Evolutionary conservation across 2,797 vertebrate species (phyloP).

Genomic region (Adrianichthys oophorus): DNA sequence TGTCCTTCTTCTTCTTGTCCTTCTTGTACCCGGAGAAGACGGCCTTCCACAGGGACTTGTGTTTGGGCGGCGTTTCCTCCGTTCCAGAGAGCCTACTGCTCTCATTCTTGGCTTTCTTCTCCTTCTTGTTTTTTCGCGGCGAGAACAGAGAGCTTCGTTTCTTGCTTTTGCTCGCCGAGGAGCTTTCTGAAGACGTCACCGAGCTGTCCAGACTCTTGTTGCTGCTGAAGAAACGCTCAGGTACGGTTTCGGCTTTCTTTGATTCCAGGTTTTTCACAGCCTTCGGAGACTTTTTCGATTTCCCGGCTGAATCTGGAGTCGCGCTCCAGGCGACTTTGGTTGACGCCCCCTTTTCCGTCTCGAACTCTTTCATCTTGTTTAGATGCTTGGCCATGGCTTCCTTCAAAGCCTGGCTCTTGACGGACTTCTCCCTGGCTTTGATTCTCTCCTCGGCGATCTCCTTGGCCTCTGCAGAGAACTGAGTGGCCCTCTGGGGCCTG

Average conservation of each 20-base stretch:
- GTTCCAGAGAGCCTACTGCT: constrained; percentile 72
- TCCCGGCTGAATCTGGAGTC: constrained; percentile 48
- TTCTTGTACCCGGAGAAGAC: constrained; percentile 98
- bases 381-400: constrained; percentile 95
- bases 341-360: constrained; percentile 65
- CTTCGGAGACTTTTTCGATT: constrained; percentile 77
- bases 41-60: constrained; percentile 93
- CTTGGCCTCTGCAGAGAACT: constrained; percentile 89
- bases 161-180: constrained; percentile 87
- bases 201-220: constrained; percentile 88
- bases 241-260: constrained; percentile 71
- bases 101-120: constrained; percentile 92
- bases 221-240: constrained; percentile 82
- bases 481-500: constrained; percentile 73
- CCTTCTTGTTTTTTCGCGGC: constrained; percentile 94
- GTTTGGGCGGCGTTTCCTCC: constrained; percentile 87
- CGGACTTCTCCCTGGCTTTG: constrained; percentile 89
- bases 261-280: constrained; percentile 78
- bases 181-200: constrained; percentile 88
- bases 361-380: constrained; percentile 90
- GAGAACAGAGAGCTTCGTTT: constrained; percentile 95
- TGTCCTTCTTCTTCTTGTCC: constrained; percentile 96
- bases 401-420: constrained; percentile 91
- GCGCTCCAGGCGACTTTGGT: constrained; percentile 72
- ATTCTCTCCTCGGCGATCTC: constrained; percentile 94